Evolutionary conservation across 1,140 invertebrate species (phyloP).

Genomic region (Cyclina sinensis): DNA sequence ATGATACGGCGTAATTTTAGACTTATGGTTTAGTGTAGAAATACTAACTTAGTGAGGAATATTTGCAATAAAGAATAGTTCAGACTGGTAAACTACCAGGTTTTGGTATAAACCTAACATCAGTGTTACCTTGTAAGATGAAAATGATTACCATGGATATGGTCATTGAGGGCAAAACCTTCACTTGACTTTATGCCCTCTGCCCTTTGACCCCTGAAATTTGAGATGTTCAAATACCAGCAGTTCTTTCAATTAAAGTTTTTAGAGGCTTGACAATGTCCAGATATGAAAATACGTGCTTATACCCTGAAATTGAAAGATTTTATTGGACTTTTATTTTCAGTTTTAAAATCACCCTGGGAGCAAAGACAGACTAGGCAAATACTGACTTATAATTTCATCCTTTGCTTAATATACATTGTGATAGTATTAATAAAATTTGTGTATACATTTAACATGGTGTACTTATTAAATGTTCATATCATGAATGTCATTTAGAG

Average conservation of each 20-base stretch:
- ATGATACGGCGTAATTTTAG: slow-evolving; percentile 1
- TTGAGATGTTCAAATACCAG: neutral
- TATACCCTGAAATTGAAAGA: neutral
- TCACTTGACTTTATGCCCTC: slow-evolving; percentile 39
- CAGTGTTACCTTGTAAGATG: no score
- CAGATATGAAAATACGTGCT: slow-evolving; percentile 10
- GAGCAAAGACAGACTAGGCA: neutral
- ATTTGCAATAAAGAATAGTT: no score
- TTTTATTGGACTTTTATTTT: slow-evolving; percentile 27
- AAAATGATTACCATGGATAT: neutral
- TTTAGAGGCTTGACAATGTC: slow-evolving; percentile 14
- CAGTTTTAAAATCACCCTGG: neutral
- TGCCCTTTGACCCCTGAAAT: slow-evolving; percentile 25
- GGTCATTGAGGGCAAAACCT: slow-evolving; percentile 2
- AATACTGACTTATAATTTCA: no score
- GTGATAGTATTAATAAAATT: no score
- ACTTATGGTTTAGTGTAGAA: neutral
- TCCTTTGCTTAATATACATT: no score
- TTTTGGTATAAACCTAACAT: no score
- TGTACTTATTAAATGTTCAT: no score
- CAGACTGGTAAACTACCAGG: no score
- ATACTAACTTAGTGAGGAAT: neutral
- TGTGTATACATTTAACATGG: no score
- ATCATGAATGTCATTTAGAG: neutral
- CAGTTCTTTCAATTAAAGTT: slow-evolving; percentile 19